Base-by-base conservation (phyloP, 2,888 invertebrate genomes). In the Meghimatium bilineatum region DNA sequence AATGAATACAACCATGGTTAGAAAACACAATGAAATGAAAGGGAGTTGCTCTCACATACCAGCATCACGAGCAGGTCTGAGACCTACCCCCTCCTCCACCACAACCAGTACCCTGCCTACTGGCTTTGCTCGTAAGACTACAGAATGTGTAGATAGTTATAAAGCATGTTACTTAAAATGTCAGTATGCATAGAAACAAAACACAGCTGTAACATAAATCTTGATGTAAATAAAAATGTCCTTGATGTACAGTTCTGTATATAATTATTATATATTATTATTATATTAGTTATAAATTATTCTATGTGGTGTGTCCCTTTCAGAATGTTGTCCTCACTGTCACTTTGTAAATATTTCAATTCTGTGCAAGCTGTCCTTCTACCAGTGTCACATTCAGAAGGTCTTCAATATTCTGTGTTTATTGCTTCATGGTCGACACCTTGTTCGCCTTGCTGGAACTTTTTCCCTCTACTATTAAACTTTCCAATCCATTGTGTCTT, bases 51-150 rank as follows among this genome's bases (percentile, higher is more conserved):
- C 78, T 63, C 80, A 85, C 93, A 93, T 93, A 94, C 94, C 94
- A 90, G 90, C 91, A 75, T 89, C 90, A 83, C 91, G 91, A 84
- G 92, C 89, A 79, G 93, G 90, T 69, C 91, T 89, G 26, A 93
- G 89, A 84, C 91, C 90, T 80, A 90, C 87, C 38, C 93, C 94
- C 89, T 94, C 94, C 86, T 93, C 90, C 81, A 95, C 93, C 82
- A 94, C 94, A 80, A 94, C 95, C 87, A 95, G 94, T 82, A 95
- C 94, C 87, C 95, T 94, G 87, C 95, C 95, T 88, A 95, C 93
- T 94, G 95, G 92, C 94, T 91, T 88, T 82, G 88, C 83, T 23
- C 84, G 84, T 78, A 85, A 56, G 60, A 81, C 82, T 80, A 74
- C 63, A 84, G 38, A 49, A 38, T 60, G 66, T 36, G 49, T 34